These are phyloP conservation scores for Eublepharis macularius DNA, from an alignment of 2,113 vertebrate genomes.

Conservation along the genomic window DNA sequence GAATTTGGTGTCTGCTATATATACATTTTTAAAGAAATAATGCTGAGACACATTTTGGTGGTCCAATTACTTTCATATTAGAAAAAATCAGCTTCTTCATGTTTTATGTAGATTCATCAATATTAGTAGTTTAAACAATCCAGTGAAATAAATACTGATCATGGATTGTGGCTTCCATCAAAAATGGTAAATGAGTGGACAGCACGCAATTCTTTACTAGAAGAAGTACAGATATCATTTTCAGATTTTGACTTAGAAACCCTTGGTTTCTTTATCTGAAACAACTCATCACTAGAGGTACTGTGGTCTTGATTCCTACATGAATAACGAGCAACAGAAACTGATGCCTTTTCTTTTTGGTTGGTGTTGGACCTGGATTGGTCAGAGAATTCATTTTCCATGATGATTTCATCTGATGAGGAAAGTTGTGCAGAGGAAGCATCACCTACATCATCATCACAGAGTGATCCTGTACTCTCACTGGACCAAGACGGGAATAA, in stretches of 20 bases:
- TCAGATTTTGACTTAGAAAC: constrained; percentile 32
- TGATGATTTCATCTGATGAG: constrained; percentile 16
- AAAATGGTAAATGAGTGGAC: constrained; percentile 31
- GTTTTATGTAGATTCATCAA: constrained; percentile 18
- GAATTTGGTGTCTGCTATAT: neutral
- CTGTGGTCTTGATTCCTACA: neutral
- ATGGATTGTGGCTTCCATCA: constrained; percentile 16
- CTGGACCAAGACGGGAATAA: constrained; percentile 34
- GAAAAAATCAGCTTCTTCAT: constrained; percentile 4
- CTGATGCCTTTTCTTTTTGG: too few species aligned
- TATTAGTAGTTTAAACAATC: constrained; percentile 16
- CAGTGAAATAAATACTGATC: constrained; percentile 27
- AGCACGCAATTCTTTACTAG: constrained; percentile 36
- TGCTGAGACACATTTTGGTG: constrained; percentile 22
- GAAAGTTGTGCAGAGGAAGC: constrained; percentile 21
- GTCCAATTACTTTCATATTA: neutral
- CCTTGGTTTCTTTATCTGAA: constrained; percentile 23
- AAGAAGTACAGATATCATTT: constrained; percentile 5
- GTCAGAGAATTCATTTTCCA: constrained; percentile 46
- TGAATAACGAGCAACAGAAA: neutral
- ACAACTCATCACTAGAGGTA: constrained; percentile 20
- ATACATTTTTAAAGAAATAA: neutral
- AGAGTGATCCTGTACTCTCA: constrained; percentile 43
- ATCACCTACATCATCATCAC: constrained; percentile 56
- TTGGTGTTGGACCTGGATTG: constrained; percentile 11